These are phyloP conservation scores for Pandemis cinnamomeana DNA, from an alignment of 2,888 invertebrate species.

Conservation along the genomic window DNA sequence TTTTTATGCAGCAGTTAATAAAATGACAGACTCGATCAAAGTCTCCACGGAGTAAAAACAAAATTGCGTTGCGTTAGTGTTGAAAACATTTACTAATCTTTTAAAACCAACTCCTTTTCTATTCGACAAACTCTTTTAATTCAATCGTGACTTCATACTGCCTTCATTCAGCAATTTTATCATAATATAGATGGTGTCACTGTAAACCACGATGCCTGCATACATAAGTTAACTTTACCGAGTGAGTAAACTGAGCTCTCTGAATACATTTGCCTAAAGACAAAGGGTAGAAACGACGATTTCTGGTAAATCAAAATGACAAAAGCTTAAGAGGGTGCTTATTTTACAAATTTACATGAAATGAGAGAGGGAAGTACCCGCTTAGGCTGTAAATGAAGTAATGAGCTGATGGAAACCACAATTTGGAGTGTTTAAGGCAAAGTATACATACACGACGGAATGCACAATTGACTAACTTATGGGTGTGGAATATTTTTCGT, in stretches of 20 bases:
- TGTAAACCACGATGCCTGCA: background rate
- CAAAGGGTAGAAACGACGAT: slow-evolving; percentile 12
- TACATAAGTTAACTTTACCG: slow-evolving; percentile 20
- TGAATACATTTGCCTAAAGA: slow-evolving; percentile 22
- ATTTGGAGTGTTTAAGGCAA: background rate
- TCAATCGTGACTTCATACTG: background rate
- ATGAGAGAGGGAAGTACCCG: background rate
- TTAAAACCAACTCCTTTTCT: background rate
- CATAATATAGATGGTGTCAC: slow-evolving; percentile 6
- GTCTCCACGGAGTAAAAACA: background rate
- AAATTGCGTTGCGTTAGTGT: background rate
- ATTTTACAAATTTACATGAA: slow-evolving; percentile 26
- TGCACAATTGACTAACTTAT: background rate
- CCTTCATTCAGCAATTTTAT: background rate
- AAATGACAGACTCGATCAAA: background rate
- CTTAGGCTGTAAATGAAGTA: background rate
- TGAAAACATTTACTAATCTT: background rate
- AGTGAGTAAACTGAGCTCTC: slow-evolving; percentile 4
- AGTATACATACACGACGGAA: background rate
- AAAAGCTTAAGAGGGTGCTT: slow-evolving; percentile 21
- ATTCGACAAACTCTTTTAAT: background rate
- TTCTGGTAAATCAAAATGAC: slow-evolving; percentile 24
- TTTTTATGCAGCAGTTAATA: background rate
- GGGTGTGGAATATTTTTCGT: background rate
- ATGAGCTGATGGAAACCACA: slow-evolving; percentile 6